A percentile compares a stretch with the other conserved stretches of the same genome.
Conservation (phyloP, 2,113 vertebrate genomes). For the Aptenodytes patagonicus region DNA sequence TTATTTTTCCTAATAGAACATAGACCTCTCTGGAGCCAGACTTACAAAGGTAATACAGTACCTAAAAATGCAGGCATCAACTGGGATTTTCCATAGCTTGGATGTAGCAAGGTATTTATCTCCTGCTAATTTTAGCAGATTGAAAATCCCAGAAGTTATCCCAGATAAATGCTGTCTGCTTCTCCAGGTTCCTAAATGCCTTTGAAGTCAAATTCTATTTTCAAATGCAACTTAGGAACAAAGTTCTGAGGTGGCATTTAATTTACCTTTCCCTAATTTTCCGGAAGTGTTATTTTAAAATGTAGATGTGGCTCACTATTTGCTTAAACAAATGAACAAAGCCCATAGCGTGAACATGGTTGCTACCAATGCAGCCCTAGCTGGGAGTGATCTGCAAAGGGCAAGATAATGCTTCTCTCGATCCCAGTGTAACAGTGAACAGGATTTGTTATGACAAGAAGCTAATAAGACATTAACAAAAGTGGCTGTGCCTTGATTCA, state of each 20-base stretch:
- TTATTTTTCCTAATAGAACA: neutral
- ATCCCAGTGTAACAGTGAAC: neutral
- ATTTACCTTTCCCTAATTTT: neutral
- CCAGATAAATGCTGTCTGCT: neutral
- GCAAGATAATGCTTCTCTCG: neutral
- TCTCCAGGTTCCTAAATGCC: neutral
- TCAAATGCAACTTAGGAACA: neutral
- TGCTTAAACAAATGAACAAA: neutral
- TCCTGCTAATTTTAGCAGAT: slow-evolving; percentile 39
- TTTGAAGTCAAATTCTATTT: neutral
- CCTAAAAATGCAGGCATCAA: neutral
- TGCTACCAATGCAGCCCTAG: neutral
- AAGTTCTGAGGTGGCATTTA: neutral
- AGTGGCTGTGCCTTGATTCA: slow-evolving; percentile 8
- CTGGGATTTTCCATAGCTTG: neutral
- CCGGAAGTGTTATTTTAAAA: neutral
- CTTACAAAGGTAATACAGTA: neutral
- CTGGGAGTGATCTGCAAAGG: slow-evolving; percentile 5
- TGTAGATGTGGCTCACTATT: neutral
- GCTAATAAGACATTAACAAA: slow-evolving; percentile 19
- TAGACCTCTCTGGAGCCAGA: neutral
- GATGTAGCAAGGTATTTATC: slow-evolving; percentile 15
- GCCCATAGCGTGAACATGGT: neutral
- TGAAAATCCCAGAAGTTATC: slow-evolving; percentile 23
- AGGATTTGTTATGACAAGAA: slow-evolving; percentile 44